These are phyloP conservation scores for Stenolophus ochropezus DNA, from an alignment of 2,888 invertebrate species.

Conservation along the genomic window DNA sequence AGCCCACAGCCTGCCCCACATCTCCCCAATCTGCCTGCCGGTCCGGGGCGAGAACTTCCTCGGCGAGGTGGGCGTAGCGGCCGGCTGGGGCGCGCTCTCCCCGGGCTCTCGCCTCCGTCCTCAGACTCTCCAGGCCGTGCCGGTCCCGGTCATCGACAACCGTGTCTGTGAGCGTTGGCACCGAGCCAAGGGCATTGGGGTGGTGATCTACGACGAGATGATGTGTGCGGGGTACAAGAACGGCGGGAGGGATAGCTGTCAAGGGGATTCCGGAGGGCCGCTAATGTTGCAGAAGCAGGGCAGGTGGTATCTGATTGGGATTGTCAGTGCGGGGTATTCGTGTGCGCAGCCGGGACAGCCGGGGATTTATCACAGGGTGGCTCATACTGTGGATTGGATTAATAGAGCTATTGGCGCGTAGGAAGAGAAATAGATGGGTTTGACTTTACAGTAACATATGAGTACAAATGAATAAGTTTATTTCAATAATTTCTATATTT, in stretches of 20 bases:
- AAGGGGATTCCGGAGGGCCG: constrained; percentile 92
- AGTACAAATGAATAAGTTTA: neutral
- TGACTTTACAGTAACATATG: neutral
- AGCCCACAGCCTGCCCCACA: constrained; percentile 93
- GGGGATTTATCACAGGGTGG: constrained; percentile 94
- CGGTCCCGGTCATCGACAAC: constrained; percentile 95
- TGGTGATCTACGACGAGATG: constrained; percentile 96
- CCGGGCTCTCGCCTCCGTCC: constrained; percentile 90
- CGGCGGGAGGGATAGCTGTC: constrained; percentile 86
- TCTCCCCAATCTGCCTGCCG: constrained; percentile 93
- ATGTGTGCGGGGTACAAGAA: constrained; percentile 94
- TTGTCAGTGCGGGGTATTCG: constrained; percentile 95
- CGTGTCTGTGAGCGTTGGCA: constrained; percentile 84
- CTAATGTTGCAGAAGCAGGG: constrained; percentile 91
- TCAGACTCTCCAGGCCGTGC: constrained; percentile 92
- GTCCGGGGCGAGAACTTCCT: constrained; percentile 92
- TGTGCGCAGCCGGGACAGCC: constrained; percentile 95
- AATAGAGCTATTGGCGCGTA: constrained; percentile 78
- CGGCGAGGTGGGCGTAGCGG: constrained; percentile 93
- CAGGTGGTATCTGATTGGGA: constrained; percentile 88
- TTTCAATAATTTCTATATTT: neutral
- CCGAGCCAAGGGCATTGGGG: constrained; percentile 85
- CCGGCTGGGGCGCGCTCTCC: constrained; percentile 93
- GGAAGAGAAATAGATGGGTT: neutral
- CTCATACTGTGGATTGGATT: constrained; percentile 96